Percentiles rank a stretch among this genome's conserved stretches.
Conservation (phyloP, 2,113 vertebrate species). For the Rhea pennata region DNA sequence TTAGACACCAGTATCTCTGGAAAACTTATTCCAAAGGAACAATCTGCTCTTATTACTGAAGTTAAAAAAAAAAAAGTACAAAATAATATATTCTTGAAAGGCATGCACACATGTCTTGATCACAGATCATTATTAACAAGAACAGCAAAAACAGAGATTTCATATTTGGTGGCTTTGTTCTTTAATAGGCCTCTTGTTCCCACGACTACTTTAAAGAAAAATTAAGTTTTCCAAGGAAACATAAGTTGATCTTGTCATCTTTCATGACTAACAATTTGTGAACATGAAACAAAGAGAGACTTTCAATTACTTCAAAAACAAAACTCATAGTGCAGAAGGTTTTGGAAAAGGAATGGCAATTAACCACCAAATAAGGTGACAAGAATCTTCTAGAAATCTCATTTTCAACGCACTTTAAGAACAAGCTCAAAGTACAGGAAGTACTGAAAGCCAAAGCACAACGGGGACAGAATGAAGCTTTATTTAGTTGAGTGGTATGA, state of each 20-base stretch:
- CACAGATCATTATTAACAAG: slow-evolving; percentile 70
- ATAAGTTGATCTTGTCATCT: slow-evolving; percentile 74
- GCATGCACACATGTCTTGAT: slow-evolving; percentile 59
- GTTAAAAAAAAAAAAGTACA: slow-evolving; percentile 25
- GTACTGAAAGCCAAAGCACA: slow-evolving; percentile 6
- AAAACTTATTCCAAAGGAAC: slow-evolving; percentile 52
- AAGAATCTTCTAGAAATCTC: slow-evolving; percentile 67
- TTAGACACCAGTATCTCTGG: neutral
- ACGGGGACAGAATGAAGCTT: neutral
- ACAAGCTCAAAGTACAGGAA: slow-evolving; percentile 53
- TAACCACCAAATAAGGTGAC: slow-evolving; percentile 71
- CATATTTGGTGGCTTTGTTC: slow-evolving; percentile 69
- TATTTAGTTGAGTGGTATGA: neutral
- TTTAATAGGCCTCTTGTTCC: slow-evolving; percentile 74
- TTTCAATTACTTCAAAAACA: slow-evolving; percentile 75
- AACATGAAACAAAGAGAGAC: slow-evolving; percentile 76
- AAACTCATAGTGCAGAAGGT: slow-evolving; percentile 55
- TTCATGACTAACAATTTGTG: slow-evolving; percentile 72
- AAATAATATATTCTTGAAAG: slow-evolving; percentile 71
- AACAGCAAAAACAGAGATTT: slow-evolving; percentile 64
- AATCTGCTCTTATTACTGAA: slow-evolving; percentile 30
- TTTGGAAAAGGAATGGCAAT: slow-evolving; percentile 70
- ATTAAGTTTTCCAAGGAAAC: slow-evolving; percentile 72
- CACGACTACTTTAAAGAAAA: slow-evolving; percentile 70
- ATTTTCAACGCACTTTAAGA: slow-evolving; percentile 54